These are phyloP conservation scores for Geothlypis trichas DNA, from an alignment of 2,113 vertebrate genomes.

Conservation along the genomic window DNA sequence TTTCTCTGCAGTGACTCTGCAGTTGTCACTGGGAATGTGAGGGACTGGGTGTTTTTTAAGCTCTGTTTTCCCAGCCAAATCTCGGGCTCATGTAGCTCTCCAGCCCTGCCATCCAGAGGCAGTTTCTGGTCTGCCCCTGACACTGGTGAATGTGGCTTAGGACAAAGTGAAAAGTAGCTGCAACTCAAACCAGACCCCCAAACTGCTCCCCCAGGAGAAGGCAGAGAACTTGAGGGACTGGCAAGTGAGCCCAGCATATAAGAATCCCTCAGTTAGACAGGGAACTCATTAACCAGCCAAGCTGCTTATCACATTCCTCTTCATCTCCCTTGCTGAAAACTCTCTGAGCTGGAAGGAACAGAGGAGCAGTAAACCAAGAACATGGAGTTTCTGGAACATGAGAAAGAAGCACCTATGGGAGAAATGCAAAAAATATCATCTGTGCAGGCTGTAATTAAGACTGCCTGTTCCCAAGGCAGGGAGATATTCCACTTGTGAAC, in stretches of 20 bases:
- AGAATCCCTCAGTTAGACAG: not conserved
- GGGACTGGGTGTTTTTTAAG: not conserved
- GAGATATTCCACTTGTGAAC: not conserved
- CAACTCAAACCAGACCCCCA: not conserved
- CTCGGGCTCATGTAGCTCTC: not conserved
- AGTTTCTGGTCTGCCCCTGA: not conserved
- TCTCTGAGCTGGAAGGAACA: not conserved
- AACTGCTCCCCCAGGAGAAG: not conserved
- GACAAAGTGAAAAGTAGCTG: not conserved
- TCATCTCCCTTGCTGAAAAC: not conserved
- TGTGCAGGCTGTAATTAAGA: not conserved
- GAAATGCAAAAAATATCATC: not conserved
- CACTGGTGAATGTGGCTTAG: fast-evolving
- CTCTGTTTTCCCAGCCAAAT: not conserved
- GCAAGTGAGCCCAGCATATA: not conserved
- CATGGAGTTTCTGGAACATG: not conserved
- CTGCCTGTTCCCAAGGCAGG: not conserved
- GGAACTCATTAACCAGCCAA: not conserved
- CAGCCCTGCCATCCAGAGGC: not conserved
- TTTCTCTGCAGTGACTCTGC: conserved; percentile 13
- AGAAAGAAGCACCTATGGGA: not conserved
- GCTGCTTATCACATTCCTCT: not conserved
- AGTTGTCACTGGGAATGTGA: not conserved
- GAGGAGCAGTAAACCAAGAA: not conserved
- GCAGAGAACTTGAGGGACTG: not conserved